Conservation (phyloP, 2,888 invertebrate genomes). For the Drosophila nigritarsus region DNA sequence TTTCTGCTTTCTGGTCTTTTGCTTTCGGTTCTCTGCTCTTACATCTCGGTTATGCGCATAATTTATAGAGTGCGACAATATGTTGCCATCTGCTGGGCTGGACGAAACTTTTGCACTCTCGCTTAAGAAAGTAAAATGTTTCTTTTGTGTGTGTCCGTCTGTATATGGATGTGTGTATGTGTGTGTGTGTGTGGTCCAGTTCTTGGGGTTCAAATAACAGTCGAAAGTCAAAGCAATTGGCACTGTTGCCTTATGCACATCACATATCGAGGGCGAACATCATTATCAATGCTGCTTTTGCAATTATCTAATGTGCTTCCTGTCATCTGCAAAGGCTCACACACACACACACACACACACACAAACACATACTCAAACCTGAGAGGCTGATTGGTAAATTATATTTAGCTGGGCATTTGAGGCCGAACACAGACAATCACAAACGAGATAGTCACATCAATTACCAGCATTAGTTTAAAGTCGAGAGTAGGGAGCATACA, state of each 20-base stretch:
- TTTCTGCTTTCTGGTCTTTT: constrained; percentile 27
- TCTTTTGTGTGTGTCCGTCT: constrained; percentile 17
- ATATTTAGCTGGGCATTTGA: constrained; percentile 58
- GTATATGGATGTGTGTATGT: constrained; percentile 7
- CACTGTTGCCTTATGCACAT: constrained; percentile 5
- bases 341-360: constrained; percentile 1
- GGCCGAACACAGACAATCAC: constrained; percentile 56
- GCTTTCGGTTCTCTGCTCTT: constrained; percentile 23
- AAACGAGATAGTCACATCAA: constrained; percentile 72
- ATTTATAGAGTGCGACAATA: constrained; percentile 81
- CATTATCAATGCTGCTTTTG: constrained; percentile 50
- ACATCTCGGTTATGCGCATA: constrained; percentile 76
- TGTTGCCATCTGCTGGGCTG: constrained; percentile 61
- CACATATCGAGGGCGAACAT: constrained; percentile 14
- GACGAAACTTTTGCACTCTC: constrained; percentile 61
- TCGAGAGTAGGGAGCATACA: constrained; percentile 44
- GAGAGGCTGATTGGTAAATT: constrained; percentile 65
- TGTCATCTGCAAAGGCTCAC: constrained; percentile 22
- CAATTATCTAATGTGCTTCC: constrained; percentile 58
- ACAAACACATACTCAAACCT: background rate
- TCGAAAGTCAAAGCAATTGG: constrained; percentile 63
- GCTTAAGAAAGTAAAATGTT: constrained; percentile 62
- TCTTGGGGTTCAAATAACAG: constrained; percentile 50
- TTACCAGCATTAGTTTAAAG: constrained; percentile 73
- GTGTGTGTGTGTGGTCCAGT: constrained; percentile 30